Base-by-base conservation (phyloP, 1,140 invertebrate species). In the Coboldia fuscipes region DNA sequence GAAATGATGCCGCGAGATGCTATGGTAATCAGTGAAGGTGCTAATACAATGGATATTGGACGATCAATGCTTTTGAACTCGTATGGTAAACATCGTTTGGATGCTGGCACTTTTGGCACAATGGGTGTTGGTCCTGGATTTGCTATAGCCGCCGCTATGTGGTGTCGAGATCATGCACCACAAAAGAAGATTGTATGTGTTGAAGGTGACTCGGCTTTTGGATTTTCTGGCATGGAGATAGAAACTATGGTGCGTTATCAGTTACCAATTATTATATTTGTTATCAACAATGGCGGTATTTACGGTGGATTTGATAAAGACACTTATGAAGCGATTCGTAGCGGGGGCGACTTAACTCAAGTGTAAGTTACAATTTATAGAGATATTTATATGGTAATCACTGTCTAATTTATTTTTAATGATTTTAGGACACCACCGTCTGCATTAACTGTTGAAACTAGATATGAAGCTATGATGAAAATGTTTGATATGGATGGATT, bases 1-100 rank as follows among this genome's bases (percentile, higher is more conserved):
- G 61, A 72, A 34, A 56, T 60, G 15, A 66, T 86, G 38, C 80
- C 80, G 1, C 61, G 68, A 42, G 79, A 97, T 61, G 72, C 72
- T 14, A 74, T 97, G 3, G 88, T 97, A 45, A 78, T 94, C n/a
- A 93, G 86, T 48, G 92, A 97, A 63, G 92, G 92, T 26, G 89
- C 90, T 9, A 96, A 96, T 51, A 97, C 92, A 1, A 97, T 97
- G 92, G 90, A 96, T 46, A 96, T 96, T 48, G 88, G 90, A 3
- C 66, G 90, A 29, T 76, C 85, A 0, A 74, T 96, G 55, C 56
- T 97, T 13, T 57, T 75, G 3, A 93, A 94, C 48, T 63, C 67
- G 35, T 54, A 74, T 31, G 84, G 89, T 0, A 59, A 85, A 27
- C 85, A 92, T 52, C 67, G 89, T 26, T 57, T 88, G 18, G 88